Base-by-base conservation (phyloP, 1,140 invertebrate species). In the Pantala flavescens region DNA sequence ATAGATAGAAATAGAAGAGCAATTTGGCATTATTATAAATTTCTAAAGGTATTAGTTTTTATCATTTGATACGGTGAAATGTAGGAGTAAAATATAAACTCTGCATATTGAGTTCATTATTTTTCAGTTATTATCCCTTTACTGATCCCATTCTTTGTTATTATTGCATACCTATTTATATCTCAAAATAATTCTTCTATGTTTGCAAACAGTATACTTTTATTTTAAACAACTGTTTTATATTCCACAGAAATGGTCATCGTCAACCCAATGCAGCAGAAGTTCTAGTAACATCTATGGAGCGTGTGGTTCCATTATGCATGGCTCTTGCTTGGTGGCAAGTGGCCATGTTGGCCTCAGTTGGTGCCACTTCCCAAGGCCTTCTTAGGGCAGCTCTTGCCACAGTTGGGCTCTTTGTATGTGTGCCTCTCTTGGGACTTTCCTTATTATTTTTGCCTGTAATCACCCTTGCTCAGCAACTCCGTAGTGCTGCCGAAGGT, bases 351-450 rank as follows among this genome's bases (percentile, higher is more conserved):
- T 43, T 78, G 10, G 75, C 79, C 21, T 80, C 79, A 71, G 79
- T 78, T 0, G 82, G 78, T 28, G 90, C 92, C 36, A 93, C 91
- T 0, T 91, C 90, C 82, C 92, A 91, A 79, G 92, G 92, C 0
- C 80, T 94, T 16, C 87, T 92, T 42, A 82, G 93, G 43, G 91
- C 90, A 0, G 89, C 90, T 7, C 81, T 95, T 7, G 92, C 89
- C 0, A 77, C 93, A 23, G 90, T 92, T 7, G 91, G 91, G 9
- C 86, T 91, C 36, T 88, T 93, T 0, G 79, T 93, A 0, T 93
- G 93, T 78, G 78, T 94, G 36, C 92, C 92, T 0, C 82, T 93
- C 0, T 88, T 91, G n/a, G 91, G 91, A 0, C 81, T 94, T 23
- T 87, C 89, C 0, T 90, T 90, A 0, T 83, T 93, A 0, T 83